Base-by-base conservation (phyloP, 2,888 invertebrate genomes). In the Caenorhabditis angaria region DNA sequence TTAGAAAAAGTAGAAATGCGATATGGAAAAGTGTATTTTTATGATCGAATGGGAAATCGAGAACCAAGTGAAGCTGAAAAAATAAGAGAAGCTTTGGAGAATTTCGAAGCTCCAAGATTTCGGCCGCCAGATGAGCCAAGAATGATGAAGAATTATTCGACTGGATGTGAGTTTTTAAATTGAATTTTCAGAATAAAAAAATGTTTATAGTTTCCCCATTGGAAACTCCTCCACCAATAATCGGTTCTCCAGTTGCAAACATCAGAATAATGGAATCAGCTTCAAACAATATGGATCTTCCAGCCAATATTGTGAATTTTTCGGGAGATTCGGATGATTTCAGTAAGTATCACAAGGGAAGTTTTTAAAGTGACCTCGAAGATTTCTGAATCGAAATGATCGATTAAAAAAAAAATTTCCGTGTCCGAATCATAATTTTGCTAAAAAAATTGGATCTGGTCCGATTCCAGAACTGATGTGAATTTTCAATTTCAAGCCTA, bases 21-120 rank as follows among this genome's bases (percentile, higher is more conserved):
- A 25, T 84, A 84, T 71, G 84, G 84, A 47, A 84, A 84, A 65
- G 79, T 84, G 41, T 84, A 84, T 61, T 84, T 71, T 61, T 83
- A 84, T 75, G 84, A 84, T 74, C 71, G 84, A 41, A 75, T 83
- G 76, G 84, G 84, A 12, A 84, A 84, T 69, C 67, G 80, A 35
- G 82, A 80, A 55, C 77, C 76, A 3, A 78, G 61, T 51, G 78
- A 80, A 41, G 70, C 76, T 10, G 78, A 80, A 55, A 61, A 68
- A 20, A 73, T 80, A 22, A 61, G 74, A 70, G 80, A 72, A 50
- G 80, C 80, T 18, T 64, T 81, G 27, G 80, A 81, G 8, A 77
- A 73, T 62, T 81, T 81, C 58, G 80, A 81, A 51, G 78, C 78
- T 28, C 80, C 80, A 20, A 66, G 78, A 12, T 81, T 81, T 59